phyloP scores from a whole-genome alignment of 2,797 vertebrate species.

The Megaceryle alcyon region DNA sequence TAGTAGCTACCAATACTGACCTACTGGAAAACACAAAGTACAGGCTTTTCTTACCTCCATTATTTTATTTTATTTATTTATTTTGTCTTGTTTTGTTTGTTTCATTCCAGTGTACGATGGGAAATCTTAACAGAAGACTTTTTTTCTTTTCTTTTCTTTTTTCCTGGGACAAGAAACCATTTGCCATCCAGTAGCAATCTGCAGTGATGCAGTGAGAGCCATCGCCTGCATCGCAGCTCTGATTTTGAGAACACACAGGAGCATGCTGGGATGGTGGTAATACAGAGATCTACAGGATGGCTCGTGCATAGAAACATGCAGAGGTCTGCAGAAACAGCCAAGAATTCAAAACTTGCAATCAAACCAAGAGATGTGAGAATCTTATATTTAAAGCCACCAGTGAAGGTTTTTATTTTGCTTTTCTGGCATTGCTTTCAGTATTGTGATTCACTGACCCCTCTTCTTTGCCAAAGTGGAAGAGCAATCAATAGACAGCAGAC shows the following conservation, averaged over 20 bases:
- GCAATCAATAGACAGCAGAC: not conserved
- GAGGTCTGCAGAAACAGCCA: not conserved
- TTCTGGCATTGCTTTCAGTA: not conserved
- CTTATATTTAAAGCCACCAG: not conserved
- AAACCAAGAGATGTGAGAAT: not conserved
- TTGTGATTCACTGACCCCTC: not conserved
- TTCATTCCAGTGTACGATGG: not conserved
- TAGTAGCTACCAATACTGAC: not conserved
- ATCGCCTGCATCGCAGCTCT: not conserved
- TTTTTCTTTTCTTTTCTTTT: not conserved
- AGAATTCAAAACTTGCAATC: not conserved
- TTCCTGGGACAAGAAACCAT: not conserved
- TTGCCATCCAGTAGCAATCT: not conserved
- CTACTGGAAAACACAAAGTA: not conserved
- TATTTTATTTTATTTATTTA: not conserved
- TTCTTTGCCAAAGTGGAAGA: not conserved
- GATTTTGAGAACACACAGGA: not conserved
- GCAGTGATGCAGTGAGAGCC: not conserved
- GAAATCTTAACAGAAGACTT: not conserved
- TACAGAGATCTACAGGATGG: not conserved
- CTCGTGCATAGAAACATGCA: not conserved
- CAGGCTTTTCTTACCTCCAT: not conserved
- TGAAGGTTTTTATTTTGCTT: not conserved
- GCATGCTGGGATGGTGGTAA: not conserved
- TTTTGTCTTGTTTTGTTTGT: not conserved